Conservation (phyloP, 2,888 invertebrate species). For the Aphidius colemani region DNA sequence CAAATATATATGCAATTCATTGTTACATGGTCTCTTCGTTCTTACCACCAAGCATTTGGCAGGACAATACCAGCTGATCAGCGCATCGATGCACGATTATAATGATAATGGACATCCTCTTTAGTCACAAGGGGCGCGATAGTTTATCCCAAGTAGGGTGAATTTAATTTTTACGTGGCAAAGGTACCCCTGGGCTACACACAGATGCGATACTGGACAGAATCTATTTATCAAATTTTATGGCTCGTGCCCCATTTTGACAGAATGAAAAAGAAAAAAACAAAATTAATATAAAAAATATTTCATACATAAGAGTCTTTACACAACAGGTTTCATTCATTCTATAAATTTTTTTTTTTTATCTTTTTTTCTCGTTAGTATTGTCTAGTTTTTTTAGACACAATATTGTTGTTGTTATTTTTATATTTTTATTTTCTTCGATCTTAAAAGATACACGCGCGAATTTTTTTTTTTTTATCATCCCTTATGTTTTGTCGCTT, state of each 20-base stretch:
- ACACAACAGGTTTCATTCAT: conserved; percentile 58
- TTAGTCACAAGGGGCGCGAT: conserved; percentile 37
- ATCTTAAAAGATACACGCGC: not conserved
- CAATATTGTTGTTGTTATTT: conserved; percentile 13
- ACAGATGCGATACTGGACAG: conserved; percentile 51
- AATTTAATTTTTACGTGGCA: conserved; percentile 11
- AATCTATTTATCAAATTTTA: conserved; percentile 52
- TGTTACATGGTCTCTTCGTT: conserved; percentile 1
- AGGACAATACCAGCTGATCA: conserved; percentile 56
- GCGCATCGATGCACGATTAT: conserved; percentile 57
- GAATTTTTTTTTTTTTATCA: conserved; percentile 23
- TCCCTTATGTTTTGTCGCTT: conserved; percentile 43
- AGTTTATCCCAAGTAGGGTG: conserved; percentile 31
- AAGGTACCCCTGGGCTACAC: conserved; percentile 31
- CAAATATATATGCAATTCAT: not conserved
- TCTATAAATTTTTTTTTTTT: conserved; percentile 42
- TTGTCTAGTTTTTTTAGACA: conserved; percentile 1
- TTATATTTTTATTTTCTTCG: conserved; percentile 7
- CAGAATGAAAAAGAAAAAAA: too few species aligned
- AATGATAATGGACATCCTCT: conserved; percentile 53
- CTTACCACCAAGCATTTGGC: conserved; percentile 51
- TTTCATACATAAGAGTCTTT: conserved; percentile 40
- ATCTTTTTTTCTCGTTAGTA: conserved; percentile 17
- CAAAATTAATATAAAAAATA: conserved; percentile 14
- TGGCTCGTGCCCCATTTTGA: conserved; percentile 34